Evolutionary conservation across 1,140 invertebrate species (phyloP).

Genomic region (Mesaphorura yosii): DNA sequence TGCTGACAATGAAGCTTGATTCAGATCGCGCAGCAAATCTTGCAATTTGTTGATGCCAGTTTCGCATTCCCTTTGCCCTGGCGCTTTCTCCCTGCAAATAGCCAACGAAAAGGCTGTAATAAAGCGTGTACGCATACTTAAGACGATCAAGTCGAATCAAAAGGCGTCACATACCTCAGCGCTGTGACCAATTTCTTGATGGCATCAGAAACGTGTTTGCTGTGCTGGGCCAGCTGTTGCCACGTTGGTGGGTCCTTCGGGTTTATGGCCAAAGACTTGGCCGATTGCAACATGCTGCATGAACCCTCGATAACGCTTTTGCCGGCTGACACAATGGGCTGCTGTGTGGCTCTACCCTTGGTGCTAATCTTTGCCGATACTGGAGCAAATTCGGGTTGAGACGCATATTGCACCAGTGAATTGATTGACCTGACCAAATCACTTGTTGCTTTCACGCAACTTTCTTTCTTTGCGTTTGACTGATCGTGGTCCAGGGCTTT

Average conservation of each 20-base stretch:
- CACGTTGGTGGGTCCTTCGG: slow-evolving; percentile 86
- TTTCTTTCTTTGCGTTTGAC: slow-evolving; percentile 56
- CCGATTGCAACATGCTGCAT: slow-evolving; percentile 78
- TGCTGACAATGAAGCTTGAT: slow-evolving; percentile 73
- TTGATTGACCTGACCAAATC: slow-evolving; percentile 84
- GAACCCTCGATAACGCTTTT: slow-evolving; percentile 68
- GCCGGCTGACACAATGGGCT: slow-evolving; percentile 75
- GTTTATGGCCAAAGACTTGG: slow-evolving; percentile 75
- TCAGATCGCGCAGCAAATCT: slow-evolving; percentile 63
- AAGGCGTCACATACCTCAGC: no score
- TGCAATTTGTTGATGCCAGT: slow-evolving; percentile 66
- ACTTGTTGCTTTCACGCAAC: slow-evolving; percentile 66
- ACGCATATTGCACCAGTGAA: slow-evolving; percentile 82
- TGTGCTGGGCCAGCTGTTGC: slow-evolving; percentile 83
- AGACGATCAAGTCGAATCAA: not conserved
- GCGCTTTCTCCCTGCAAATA: slow-evolving; percentile 68
- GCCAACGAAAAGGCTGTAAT: not conserved
- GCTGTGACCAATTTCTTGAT: slow-evolving; percentile 89
- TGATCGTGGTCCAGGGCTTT: slow-evolving; percentile 81
- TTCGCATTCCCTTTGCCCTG: slow-evolving; percentile 88
- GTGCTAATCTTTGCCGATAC: slow-evolving; percentile 81
- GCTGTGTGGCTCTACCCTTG: slow-evolving; percentile 62
- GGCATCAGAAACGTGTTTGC: slow-evolving; percentile 87
- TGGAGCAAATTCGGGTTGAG: slow-evolving; percentile 69
- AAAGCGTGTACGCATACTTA: not conserved